A percentile compares a stretch with the other conserved stretches of the same genome.
Evolutionary conservation across 2,888 invertebrate species (phyloP).

Genomic region (Gasteruption jaculator): DNA sequence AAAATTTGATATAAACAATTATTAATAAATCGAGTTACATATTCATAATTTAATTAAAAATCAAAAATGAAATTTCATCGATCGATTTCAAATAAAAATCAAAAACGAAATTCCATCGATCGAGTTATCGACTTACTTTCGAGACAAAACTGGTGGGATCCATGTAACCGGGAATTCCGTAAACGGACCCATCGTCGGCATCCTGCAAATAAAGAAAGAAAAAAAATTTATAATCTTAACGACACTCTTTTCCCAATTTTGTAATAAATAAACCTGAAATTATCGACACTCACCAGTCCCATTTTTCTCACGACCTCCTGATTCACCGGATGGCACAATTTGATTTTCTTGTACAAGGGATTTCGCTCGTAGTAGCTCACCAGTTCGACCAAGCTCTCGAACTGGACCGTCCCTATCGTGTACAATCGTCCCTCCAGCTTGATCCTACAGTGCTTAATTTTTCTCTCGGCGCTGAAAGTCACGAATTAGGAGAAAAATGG

Average conservation of each 20-base stretch:
- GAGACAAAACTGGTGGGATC: constrained; percentile 74
- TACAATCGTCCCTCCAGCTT: constrained; percentile 88
- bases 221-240: constrained; percentile 1
- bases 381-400: constrained; percentile 93
- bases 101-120: too few relatives aligned
- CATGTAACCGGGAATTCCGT: constrained; percentile 75
- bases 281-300: constrained; percentile 57
- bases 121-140: constrained; percentile 59
- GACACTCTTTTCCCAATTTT: not conserved
- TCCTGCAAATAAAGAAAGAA: constrained; percentile 52
- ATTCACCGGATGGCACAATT: constrained; percentile 78
- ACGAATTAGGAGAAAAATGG: constrained; percentile 2
- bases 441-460: constrained; percentile 96
- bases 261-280: constrained; percentile 9
- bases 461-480: constrained; percentile 72
- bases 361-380: constrained; percentile 88
- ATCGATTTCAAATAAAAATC: too few relatives aligned
- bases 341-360: constrained; percentile 88
- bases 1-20: too few relatives aligned
- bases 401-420: constrained; percentile 85
- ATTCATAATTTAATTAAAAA: too few relatives aligned
- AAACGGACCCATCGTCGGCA: constrained; percentile 64
- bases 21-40: too few relatives aligned
- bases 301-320: constrained; percentile 66
- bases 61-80: too few relatives aligned